These are phyloP conservation scores for Dromaius novaehollandiae DNA, from an alignment of 2,113 vertebrate genomes.

Conservation along the genomic window DNA sequence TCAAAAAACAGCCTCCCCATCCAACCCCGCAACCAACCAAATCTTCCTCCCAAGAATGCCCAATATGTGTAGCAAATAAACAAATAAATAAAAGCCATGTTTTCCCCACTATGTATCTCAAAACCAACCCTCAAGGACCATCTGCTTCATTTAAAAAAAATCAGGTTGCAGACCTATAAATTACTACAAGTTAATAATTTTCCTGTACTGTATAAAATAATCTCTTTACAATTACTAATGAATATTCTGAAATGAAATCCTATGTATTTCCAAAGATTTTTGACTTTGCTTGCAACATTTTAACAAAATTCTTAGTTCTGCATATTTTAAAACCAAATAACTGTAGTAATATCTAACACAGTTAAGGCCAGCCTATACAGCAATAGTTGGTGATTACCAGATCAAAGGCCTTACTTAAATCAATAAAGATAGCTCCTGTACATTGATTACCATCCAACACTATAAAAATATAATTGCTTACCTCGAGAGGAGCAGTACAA, in stretches of 20 bases:
- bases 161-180: not conserved
- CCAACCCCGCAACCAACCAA: not conserved
- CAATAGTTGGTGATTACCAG: slow-evolving; percentile 62
- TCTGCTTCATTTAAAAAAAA: not conserved
- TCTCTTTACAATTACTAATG: not conserved
- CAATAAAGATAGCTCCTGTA: slow-evolving; percentile 62
- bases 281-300: not conserved
- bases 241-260: not conserved
- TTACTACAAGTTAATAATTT: not conserved
- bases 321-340: not conserved
- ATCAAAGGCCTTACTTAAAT: slow-evolving; percentile 72
- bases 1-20: not conserved
- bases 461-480: slow-evolving; percentile 77
- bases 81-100: fast-evolving
- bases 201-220: not conserved
- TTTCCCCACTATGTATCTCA: not conserved
- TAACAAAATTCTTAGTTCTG: not conserved
- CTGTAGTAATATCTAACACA: not conserved
- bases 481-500: slow-evolving; percentile 59
- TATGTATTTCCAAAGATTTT: not conserved
- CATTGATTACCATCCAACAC: slow-evolving; percentile 70
- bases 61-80: not conserved
- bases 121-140: not conserved
- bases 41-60: not conserved
- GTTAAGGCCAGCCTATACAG: slow-evolving; percentile 6